Conservation (phyloP, 2,797 vertebrate species). For the Etheostoma nigrum region DNA sequence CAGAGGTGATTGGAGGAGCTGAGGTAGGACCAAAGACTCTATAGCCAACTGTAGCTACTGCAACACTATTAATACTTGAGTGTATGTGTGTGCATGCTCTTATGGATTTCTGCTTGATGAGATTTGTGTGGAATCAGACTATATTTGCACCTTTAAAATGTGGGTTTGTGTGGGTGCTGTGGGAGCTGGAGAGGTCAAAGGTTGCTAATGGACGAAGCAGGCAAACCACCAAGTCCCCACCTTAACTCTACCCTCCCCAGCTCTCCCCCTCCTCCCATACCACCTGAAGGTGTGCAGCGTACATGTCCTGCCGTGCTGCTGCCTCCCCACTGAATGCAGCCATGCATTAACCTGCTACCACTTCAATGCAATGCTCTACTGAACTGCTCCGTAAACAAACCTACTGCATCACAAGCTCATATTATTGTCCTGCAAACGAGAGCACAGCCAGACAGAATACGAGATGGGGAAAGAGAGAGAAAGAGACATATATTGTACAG, state of each 20-base stretch:
- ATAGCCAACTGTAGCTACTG: neutral
- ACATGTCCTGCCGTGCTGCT: conserved; percentile 17
- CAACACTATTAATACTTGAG: neutral
- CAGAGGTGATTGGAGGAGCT: conserved; percentile 25
- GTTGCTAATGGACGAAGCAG: conserved; percentile 67
- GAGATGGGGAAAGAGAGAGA: conserved; percentile 10
- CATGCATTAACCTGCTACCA: conserved; percentile 52
- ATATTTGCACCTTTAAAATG: conserved; percentile 32
- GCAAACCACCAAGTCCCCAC: conserved; percentile 27
- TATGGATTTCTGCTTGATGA: conserved; percentile 10
- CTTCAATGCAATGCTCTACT: conserved; percentile 32
- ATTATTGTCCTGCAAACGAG: conserved; percentile 46
- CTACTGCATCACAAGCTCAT: conserved; percentile 37
- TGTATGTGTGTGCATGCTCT: neutral
- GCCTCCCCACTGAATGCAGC: conserved; percentile 30
- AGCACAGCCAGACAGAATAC: conserved; percentile 33
- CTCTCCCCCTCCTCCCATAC: conserved; percentile 22
- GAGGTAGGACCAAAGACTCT: conserved; percentile 3
- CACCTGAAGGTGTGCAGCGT: conserved; percentile 9
- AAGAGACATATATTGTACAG: neutral
- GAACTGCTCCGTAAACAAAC: conserved; percentile 23
- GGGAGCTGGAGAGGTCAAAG: conserved; percentile 57
- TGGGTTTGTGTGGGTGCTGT: conserved; percentile 19
- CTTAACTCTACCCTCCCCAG: neutral
- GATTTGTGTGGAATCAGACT: conserved; percentile 4